Conservation (phyloP, 2,797 vertebrate genomes). For the Diplodus sargus region DNA sequence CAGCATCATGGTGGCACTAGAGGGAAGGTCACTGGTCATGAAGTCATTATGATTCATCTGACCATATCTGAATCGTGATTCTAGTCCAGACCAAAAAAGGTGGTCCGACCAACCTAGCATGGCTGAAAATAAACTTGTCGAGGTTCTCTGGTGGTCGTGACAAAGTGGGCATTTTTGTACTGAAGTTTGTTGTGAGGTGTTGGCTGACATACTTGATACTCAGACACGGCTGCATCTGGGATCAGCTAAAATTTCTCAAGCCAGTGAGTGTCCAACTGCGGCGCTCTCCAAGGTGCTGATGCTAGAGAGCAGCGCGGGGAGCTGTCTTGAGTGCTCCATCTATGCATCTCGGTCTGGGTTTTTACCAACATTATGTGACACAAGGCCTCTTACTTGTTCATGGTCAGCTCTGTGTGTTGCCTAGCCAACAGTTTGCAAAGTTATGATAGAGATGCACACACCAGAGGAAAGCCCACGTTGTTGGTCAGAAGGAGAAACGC, state of each 20-base stretch:
- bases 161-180: neutral
- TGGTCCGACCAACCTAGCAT: neutral
- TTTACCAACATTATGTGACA: too few species aligned
- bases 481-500: too few species aligned
- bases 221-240: neutral
- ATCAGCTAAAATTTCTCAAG: neutral
- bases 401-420: too few species aligned
- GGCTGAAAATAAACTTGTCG: neutral
- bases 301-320: neutral
- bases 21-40: too few species aligned
- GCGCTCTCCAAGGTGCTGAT: conserved; percentile 1
- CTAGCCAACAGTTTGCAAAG: too few species aligned
- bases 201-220: neutral
- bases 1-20: too few species aligned
- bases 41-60: too few species aligned
- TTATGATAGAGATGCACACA: too few species aligned
- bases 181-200: neutral
- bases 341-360: too few species aligned
- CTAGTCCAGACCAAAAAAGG: neutral
- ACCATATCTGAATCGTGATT: neutral
- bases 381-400: too few species aligned
- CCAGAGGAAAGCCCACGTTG: too few species aligned
- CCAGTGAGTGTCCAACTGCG: neutral
- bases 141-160: neutral
- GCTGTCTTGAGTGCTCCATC: neutral